A percentile compares a stretch with the other conserved stretches of the same genome.
Conservation (phyloP, 2,113 vertebrate genomes). For the Herpailurus yagouaroundi region DNA sequence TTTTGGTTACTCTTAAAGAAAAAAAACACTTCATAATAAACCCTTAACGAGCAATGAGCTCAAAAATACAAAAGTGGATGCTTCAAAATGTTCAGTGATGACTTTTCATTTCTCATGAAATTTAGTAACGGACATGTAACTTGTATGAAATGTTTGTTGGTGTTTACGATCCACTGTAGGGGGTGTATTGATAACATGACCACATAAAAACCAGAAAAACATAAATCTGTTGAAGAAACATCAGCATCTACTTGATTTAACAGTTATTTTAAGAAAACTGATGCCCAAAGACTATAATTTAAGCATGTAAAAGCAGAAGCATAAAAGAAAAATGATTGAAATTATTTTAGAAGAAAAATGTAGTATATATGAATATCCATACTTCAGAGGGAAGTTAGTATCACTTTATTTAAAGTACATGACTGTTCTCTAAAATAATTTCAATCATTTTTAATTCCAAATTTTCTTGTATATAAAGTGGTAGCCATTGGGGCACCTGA, state of each 20-base stretch:
- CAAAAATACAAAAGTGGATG: not conserved
- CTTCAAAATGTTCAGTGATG: constrained; percentile 13
- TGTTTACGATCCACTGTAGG: not conserved
- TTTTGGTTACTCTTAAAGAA: not conserved
- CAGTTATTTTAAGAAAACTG: constrained; percentile 15
- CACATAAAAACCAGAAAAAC: not conserved
- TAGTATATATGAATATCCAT: constrained; percentile 20
- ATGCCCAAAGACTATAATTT: not conserved
- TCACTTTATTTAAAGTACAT: constrained; percentile 1
- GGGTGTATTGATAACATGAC: not conserved
- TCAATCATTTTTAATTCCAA: not conserved
- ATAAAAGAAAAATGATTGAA: not conserved
- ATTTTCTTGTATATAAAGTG: constrained; percentile 7
- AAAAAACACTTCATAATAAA: not conserved
- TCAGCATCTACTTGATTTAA: not conserved
- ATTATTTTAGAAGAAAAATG: not conserved
- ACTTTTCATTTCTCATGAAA: constrained; percentile 48
- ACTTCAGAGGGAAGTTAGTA: not conserved
- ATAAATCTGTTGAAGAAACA: constrained; percentile 25
- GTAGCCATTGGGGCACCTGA: not conserved
- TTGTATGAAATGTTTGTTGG: constrained; percentile 6
- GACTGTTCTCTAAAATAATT: constrained; percentile 24
- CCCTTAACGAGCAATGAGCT: not conserved
- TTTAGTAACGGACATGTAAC: not conserved
- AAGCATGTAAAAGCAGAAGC: not conserved